Percentiles rank a stretch among this genome's conserved stretches.
Conservation (phyloP, 2,888 invertebrate genomes). For the Lasioglossum morio region DNA sequence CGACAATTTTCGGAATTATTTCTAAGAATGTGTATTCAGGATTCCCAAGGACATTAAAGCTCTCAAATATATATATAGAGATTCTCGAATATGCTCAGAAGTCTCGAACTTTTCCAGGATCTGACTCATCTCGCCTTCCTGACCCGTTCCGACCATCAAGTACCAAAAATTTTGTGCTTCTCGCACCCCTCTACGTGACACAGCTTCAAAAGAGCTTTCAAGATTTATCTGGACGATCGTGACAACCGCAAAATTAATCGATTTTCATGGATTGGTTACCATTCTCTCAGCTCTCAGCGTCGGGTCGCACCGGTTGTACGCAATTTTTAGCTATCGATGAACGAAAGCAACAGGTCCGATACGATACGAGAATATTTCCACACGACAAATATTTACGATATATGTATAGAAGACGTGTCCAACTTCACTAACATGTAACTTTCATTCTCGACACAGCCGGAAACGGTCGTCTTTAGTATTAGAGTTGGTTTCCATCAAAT, state of each 20-base stretch:
- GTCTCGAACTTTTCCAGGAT: no score
- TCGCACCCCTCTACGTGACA: not conserved
- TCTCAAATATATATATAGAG: no score
- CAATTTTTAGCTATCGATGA: conserved; percentile 18
- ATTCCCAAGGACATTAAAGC: no score
- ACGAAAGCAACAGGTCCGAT: conserved; percentile 49
- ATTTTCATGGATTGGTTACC: not conserved
- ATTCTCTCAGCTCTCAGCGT: no score
- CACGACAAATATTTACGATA: not conserved
- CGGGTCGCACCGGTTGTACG: not conserved
- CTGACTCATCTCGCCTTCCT: no score
- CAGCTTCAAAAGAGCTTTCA: conserved; percentile 15
- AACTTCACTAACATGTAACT: not conserved
- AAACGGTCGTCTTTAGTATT: not conserved
- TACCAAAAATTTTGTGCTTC: no score
- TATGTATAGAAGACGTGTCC: not conserved
- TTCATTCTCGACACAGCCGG: not conserved
- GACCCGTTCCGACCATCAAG: no score
- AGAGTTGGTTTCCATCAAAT: no score
- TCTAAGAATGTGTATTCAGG: no score
- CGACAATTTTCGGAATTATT: no score
- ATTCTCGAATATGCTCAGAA: no score
- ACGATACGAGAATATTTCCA: not conserved
- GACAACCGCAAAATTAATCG: conserved; percentile 28
- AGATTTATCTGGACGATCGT: conserved; percentile 18